Base-by-base conservation (phyloP, 2,888 invertebrate genomes). In the Pammene fasciana region DNA sequence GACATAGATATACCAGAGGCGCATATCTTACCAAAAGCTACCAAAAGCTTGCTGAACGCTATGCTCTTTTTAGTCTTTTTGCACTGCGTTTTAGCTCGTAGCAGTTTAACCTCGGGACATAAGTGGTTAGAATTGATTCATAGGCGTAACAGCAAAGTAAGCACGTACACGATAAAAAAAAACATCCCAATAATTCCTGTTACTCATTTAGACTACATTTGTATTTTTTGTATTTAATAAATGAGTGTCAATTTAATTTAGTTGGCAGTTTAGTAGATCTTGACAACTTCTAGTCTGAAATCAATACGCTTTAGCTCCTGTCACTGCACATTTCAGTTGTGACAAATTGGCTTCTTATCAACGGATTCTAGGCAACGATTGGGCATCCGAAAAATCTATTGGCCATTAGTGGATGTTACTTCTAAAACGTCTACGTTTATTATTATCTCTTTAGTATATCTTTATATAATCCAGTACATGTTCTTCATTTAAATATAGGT, bases 311-410 rank as follows among this genome's bases (percentile, higher is more conserved):
- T 41, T 43, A n/a, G 57, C n/a, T 59, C 26, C 38, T 36, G 46
- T 46, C 18, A 48, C 48, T 48, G 46, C 45, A 36, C 14, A 61
- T 67, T 46, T 52, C 45, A 61, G 38, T 55, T 38, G 46, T 56
- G 43, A 62, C 43, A 50, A 68, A 62, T 62, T 68, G 62, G 62
- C 68, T n/a, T 38, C 41, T 34, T 50, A 56, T 62, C 66, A 57
- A 66, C 18, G 34, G 52, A 52, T 43, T 59, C 43, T 62, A 62
- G 56, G 62, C 56, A 68, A 48, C 56, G 48, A 48, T 56, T 43
- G 34, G 56, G 41, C 38, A 45, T 62, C 48, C 62, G 16, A 41
- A 62, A 43, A 56, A 62, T 62, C 13, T 56, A 41, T 62, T 68
- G 50, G 50, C 64, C 57, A 57, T 64, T 57, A 62, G 16, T 36